Base-by-base conservation (phyloP, 64 coral and sea anemone species). In the Pocillopora damicornis region DNA sequence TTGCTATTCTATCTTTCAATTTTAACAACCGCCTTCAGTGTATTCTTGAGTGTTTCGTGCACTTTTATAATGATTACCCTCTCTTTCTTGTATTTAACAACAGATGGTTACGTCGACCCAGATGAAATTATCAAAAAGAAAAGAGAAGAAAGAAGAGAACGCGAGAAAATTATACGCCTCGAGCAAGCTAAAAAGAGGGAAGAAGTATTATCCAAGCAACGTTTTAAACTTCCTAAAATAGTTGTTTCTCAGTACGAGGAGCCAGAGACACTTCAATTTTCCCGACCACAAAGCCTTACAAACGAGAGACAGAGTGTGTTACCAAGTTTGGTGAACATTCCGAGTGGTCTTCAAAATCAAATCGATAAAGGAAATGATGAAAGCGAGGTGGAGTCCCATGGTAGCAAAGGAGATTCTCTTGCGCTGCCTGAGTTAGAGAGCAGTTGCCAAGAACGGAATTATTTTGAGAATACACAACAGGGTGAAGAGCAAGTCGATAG, bases 61-160 rank as follows among this genome's bases (percentile, higher is more conserved):
- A n/a, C 18, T 9, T 67, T 67, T n/a, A 20, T 11, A 71, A 71
- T 20, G 20, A 8, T 87, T 13, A 61, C 20, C 35, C 35, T 61
- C 17, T 58, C 8, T 51, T 13, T 10, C 30, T 76, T 74, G 18
- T 56, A 61, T 45, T 63, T 65, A 14, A 22, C 75, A 62, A 25
- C 74, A 95, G 93, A 91, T 78, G n/a, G 85, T 30, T 97, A 97
- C 73, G 75, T 82, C 59, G 78, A 97, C 35, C 94, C 91, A 25
- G 64, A 83, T 11, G 91, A 90, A 2, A 45, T 75, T 14, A 89
- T 97, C 58, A 86, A 68, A 57, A 86, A 93, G 90, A 97, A 92
- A 87, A 87, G 94, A 11, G 81, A 91, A 13, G 89, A 91, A 77
- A 73, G 81, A 22, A 71, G 89, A 36, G 61, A 89, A 68, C 80